Conservation (phyloP, 1,140 invertebrate genomes). For the Leucophenga varia region DNA sequence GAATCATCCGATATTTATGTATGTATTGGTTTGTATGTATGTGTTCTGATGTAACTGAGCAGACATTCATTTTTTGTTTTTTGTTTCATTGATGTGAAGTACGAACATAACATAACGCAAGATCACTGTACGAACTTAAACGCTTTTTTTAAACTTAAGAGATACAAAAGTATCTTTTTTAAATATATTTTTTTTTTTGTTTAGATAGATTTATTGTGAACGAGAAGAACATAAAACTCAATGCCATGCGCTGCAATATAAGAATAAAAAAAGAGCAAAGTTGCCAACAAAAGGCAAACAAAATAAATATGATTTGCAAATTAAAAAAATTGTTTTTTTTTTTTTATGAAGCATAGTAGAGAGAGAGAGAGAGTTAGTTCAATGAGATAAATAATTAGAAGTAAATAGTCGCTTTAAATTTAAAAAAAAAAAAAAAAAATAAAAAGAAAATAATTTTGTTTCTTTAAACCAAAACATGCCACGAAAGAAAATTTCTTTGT, state of each 20-base stretch:
- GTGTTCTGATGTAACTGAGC: too few relatives aligned
- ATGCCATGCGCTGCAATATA: slow-evolving; percentile 53
- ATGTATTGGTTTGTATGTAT: too few relatives aligned
- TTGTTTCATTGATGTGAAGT: too few relatives aligned
- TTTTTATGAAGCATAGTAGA: slow-evolving; percentile 27
- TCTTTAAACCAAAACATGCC: slow-evolving; percentile 47
- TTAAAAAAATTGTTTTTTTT: slow-evolving; percentile 17
- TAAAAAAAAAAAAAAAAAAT: neutral
- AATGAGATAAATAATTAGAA: slow-evolving; percentile 25
- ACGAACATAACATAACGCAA: slow-evolving; percentile 23
- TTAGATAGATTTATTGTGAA: slow-evolving; percentile 28
- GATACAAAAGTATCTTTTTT: slow-evolving; percentile 4
- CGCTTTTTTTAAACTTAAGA: slow-evolving; percentile 24
- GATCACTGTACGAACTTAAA: too few relatives aligned
- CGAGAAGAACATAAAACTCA: slow-evolving; percentile 46
- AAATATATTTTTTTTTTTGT: slow-evolving; percentile 10
- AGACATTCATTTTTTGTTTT: too few relatives aligned
- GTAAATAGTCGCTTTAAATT: neutral
- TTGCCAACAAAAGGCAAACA: slow-evolving; percentile 29
- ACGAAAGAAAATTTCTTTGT: slow-evolving; percentile 25
- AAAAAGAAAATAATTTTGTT: too few relatives aligned
- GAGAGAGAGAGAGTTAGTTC: slow-evolving; percentile 31
- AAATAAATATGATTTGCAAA: slow-evolving; percentile 44
- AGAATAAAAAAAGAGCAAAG: slow-evolving; percentile 15
- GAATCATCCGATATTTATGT: slow-evolving; percentile 21